Evolutionary conservation across 2,797 vertebrate genomes (phyloP).

Genomic region (Characodon lateralis): DNA sequence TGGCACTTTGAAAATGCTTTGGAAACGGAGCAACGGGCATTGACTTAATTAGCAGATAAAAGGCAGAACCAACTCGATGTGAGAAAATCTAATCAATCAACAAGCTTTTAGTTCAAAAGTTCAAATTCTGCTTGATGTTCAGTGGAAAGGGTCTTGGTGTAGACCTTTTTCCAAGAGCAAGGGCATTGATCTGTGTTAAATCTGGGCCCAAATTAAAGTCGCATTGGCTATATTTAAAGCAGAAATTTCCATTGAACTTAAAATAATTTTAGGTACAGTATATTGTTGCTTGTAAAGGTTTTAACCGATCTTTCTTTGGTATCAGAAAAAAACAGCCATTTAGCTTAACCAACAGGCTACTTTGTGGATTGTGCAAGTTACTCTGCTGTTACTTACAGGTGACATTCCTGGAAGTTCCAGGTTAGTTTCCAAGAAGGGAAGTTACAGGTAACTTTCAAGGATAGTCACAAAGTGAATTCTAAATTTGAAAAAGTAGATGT

Average conservation of each 20-base stretch:
- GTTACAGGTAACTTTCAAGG: not conserved
- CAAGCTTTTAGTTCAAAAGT: not conserved
- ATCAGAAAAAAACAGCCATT: not conserved
- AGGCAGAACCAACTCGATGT: not conserved
- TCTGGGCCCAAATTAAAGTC: not conserved
- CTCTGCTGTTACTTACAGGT: not conserved
- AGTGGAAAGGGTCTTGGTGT: not conserved
- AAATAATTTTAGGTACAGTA: not conserved
- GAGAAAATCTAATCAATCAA: not conserved
- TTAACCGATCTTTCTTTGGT: not conserved
- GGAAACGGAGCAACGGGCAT: not conserved
- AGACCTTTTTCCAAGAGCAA: not conserved
- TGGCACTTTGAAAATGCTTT: not conserved
- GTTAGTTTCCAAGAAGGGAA: not conserved
- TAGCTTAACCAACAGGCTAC: not conserved
- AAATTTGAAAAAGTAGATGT: not conserved
- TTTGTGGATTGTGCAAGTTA: not conserved
- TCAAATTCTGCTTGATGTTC: not conserved
- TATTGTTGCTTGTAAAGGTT: not conserved
- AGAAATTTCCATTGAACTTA: not conserved
- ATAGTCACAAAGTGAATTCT: not conserved
- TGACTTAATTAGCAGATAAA: conserved; percentile 1
- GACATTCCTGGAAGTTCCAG: not conserved
- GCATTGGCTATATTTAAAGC: not conserved
- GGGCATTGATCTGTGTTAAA: not conserved